A percentile compares a stretch with the other conserved stretches of the same genome.
Conservation (phyloP, 2,113 vertebrate species). For the Brachyistius frenatus region DNA sequence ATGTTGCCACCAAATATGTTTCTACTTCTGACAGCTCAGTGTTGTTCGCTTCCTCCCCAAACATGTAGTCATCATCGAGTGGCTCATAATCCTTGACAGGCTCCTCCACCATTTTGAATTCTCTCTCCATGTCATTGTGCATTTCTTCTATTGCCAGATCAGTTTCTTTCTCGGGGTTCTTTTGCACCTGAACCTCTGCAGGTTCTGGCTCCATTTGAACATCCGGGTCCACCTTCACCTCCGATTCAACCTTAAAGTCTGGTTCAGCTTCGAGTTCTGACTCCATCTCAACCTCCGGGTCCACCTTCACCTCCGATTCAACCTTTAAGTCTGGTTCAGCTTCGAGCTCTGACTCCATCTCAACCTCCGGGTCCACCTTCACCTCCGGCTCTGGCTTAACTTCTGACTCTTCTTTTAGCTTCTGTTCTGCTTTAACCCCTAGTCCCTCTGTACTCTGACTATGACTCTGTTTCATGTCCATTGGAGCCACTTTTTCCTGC, state of each 20-base stretch:
- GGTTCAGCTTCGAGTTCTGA: constrained; percentile 6
- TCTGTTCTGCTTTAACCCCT: neutral
- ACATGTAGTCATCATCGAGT: neutral
- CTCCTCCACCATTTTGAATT: neutral
- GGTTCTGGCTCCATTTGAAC: neutral
- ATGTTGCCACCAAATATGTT: neutral
- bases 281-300: neutral
- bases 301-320: neutral
- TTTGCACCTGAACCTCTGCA: neutral
- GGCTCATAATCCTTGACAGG: constrained; percentile 26
- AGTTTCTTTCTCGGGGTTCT: neutral
- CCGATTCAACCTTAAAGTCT: constrained; percentile 2
- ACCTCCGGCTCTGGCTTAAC: neutral
- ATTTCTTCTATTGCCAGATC: neutral
- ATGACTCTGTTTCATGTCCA: neutral
- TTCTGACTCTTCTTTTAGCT: neutral
- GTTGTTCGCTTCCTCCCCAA: neutral
- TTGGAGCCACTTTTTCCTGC: neutral
- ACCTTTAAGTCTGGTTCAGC: too few relatives aligned
- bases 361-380: neutral
- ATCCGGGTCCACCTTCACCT: constrained; percentile 12
- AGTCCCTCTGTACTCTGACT: constrained; percentile 6
- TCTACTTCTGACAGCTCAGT: constrained; percentile 4
- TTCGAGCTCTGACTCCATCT: neutral
- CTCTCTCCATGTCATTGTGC: constrained; percentile 11